A percentile compares a stretch with the other conserved stretches of the same genome.
Evolutionary conservation across 2,797 vertebrate genomes (phyloP).

Genomic region (Adelosebastes latens): DNA sequence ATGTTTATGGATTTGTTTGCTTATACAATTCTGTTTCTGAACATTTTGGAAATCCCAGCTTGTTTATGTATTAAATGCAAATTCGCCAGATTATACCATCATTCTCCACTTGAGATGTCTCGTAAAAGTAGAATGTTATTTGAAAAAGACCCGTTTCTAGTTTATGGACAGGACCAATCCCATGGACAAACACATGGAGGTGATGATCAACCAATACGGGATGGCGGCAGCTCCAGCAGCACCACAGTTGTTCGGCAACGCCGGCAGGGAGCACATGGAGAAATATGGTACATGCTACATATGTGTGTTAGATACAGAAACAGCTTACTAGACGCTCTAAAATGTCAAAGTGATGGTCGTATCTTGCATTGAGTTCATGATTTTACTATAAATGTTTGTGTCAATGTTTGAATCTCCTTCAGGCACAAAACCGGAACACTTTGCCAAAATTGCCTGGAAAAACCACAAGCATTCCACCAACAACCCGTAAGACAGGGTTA

Average conservation of each 20-base stretch:
- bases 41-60: not conserved
- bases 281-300: conserved; percentile 87
- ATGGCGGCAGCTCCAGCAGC: conserved; percentile 82
- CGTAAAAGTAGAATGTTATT: not conserved
- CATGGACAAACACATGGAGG: conserved; percentile 91
- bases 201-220: conserved; percentile 88
- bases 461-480: conserved; percentile 97
- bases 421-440: conserved; percentile 95
- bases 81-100: accelerated
- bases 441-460: conserved; percentile 99
- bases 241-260: conserved; percentile 91
- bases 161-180: conserved; percentile 85
- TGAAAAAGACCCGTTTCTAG: conserved; percentile 67
- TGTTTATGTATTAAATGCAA: not conserved
- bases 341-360: not conserved
- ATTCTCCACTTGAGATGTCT: not conserved
- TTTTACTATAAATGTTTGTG: not conserved
- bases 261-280: conserved; percentile 95
- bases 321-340: not conserved
- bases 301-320: not conserved
- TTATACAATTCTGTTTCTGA: not conserved
- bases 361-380: not conserved
- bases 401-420: conserved; percentile 28
- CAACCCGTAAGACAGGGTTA: conserved; percentile 89
- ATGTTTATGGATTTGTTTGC: not conserved